phyloP scores from a whole-genome alignment of 2,113 vertebrate genomes.

The Nycticryphes semicollaris region DNA sequence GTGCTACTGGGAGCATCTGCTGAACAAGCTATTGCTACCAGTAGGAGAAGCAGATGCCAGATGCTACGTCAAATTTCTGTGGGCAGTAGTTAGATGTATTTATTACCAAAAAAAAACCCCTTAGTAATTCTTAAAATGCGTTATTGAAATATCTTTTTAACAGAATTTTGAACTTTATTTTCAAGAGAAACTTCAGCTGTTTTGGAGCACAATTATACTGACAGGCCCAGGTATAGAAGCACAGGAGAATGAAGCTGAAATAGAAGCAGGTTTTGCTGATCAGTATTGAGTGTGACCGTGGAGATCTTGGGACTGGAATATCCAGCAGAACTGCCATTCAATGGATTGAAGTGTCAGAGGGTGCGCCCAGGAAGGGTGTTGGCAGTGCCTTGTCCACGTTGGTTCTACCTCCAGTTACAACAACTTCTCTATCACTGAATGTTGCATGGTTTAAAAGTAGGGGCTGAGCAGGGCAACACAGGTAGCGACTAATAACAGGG shows the following conservation, averaged over 20 bases:
- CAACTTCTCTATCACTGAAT: background rate
- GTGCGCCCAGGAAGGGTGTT: background rate
- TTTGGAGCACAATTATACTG: background rate
- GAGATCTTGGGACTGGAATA: background rate
- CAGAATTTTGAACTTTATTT: background rate
- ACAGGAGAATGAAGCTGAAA: background rate
- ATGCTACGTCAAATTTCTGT: background rate
- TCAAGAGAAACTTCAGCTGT: background rate
- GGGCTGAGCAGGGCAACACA: background rate
- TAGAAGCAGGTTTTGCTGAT: background rate
- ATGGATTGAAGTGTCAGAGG: background rate
- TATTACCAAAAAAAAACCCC: fast-evolving
- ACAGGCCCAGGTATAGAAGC: background rate
- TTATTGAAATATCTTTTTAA: background rate
- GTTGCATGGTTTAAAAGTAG: fast-evolving
- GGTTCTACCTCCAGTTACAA: background rate
- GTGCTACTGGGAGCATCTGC: background rate
- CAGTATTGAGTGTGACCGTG: background rate
- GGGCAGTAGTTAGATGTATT: background rate
- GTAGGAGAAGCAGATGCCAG: background rate
- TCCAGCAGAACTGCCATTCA: background rate
- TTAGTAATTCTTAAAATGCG: background rate
- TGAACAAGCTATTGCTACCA: background rate
- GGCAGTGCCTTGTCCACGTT: background rate
- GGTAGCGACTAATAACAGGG: background rate